Percentiles rank a stretch among this genome's conserved stretches.
Conservation (phyloP, 2,113 vertebrate genomes). For the Porphyrio hochstetteri region DNA sequence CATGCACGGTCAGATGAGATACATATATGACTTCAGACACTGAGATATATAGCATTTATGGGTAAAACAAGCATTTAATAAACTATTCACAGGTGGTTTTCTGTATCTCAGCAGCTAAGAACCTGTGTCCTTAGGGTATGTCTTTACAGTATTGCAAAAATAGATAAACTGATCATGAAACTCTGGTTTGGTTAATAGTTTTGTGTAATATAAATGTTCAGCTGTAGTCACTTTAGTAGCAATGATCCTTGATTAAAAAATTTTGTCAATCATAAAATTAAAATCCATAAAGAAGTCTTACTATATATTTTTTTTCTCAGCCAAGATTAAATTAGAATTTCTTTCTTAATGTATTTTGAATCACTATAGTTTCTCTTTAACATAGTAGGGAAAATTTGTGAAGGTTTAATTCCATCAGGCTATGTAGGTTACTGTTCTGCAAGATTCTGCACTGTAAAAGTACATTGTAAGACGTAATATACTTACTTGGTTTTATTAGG, state of each 20-base stretch:
- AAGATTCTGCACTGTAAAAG: neutral
- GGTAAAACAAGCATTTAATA: neutral
- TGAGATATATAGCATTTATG: neutral
- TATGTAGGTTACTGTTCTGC: neutral
- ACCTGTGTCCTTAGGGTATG: neutral
- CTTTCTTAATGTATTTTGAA: neutral
- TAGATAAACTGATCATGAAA: neutral
- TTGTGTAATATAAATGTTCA: neutral
- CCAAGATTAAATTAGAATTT: neutral
- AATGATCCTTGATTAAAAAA: neutral
- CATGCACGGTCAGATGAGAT: neutral
- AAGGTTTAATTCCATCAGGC: neutral
- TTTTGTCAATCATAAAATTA: neutral
- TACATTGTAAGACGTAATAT: neutral
- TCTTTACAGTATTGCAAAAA: neutral
- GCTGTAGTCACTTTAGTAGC: neutral
- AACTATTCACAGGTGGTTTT: neutral
- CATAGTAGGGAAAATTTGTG: neutral
- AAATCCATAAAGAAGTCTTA: neutral
- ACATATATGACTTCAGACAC: neutral
- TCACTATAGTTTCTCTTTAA: neutral
- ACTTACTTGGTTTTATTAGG: neutral
- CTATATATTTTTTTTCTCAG: neutral
- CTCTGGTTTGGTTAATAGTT: neutral
- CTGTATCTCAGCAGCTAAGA: neutral